Base-by-base conservation (phyloP, 2,888 invertebrate genomes). In the Caenorhabditis zanzibari region DNA sequence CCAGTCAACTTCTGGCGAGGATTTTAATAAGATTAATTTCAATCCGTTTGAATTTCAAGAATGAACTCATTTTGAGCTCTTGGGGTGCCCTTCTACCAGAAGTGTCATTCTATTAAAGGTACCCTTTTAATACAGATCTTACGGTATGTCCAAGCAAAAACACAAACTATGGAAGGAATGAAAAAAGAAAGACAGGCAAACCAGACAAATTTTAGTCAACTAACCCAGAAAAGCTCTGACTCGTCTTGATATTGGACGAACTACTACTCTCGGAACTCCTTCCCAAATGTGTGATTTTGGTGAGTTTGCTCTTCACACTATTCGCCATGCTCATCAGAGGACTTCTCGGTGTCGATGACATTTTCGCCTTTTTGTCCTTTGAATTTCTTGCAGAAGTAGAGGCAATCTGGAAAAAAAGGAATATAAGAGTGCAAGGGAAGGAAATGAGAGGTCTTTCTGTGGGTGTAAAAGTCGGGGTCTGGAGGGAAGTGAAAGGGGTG, bases 241-340 rank as follows among this genome's bases (percentile, higher is more conserved):
- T 84, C 14, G 80, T 77, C 32, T 84, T 84, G 49, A 87, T 85
- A 41, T 41, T 79, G n/a, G 79, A 56, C n/a, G 69, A 72, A 22
- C 58, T 58, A 22, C 58, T 58, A 22, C 64, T 54, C 19, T 61
- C 58, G 19, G 68, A 69, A 63, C 69, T 79, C 38, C 81, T 76
- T 54, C 81, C 80, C 54, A 85, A 44, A 22, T 84, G 69, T 6
- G 85, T 87, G 63, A 87, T 75, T 66, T 82, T 82, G 6, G 76
- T 82, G 16, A 88, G 66, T 66, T 88, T 88, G 64, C 66, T 85
- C 66, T 88, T 83, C 41, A 91, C 91, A 32, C 90, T 88, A 68
- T 90, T 91, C 44, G 91, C 91, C 77, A 92, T 90, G 24, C 86
- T 88, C 85, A 91, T 84, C 59, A 91, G 83, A n/a, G 91, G 91